Conservation (phyloP, 2,888 invertebrate species). For the Pteria penguin region DNA sequence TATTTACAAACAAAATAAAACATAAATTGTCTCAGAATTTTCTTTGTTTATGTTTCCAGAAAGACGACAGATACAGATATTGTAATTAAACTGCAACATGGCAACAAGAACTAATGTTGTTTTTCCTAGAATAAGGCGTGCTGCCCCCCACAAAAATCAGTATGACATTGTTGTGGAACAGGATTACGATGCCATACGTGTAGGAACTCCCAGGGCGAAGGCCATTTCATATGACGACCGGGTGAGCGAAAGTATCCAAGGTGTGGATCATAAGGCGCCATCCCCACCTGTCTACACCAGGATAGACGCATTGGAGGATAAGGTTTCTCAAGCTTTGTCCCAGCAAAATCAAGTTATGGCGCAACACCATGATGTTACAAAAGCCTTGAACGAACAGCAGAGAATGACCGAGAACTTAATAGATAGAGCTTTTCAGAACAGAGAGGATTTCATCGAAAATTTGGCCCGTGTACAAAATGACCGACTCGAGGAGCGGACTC, state of each 20-base stretch:
- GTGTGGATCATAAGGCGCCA: too few species aligned
- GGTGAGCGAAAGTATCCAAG: not conserved
- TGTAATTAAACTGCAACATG: too few species aligned
- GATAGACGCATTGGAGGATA: constrained; percentile 31
- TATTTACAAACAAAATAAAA: too few species aligned
- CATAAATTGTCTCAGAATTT: too few species aligned
- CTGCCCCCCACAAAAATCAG: constrained; percentile 15
- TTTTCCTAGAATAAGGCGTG: constrained; percentile 20
- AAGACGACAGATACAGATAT: too few species aligned
- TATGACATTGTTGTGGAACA: constrained; percentile 52
- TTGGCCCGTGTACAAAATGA: constrained; percentile 41
- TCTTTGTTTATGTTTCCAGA: too few species aligned
- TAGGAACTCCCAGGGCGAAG: constrained; percentile 43
- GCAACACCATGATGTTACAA: constrained; percentile 67
- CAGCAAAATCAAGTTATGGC: constrained; percentile 69
- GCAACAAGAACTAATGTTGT: constrained; percentile 36
- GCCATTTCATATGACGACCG: constrained; percentile 11
- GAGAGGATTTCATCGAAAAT: constrained; percentile 40
- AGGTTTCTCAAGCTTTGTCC: constrained; percentile 28
- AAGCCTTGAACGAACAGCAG: constrained; percentile 43
- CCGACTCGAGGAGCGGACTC: constrained; percentile 69
- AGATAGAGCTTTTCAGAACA: constrained; percentile 38
- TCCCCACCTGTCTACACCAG: constrained; percentile 3
- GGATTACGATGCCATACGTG: constrained; percentile 61
- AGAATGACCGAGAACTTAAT: constrained; percentile 38